Percentiles rank a stretch among this genome's conserved stretches.
phyloP scores from a whole-genome alignment of 2,888 invertebrate species.

The Conops quadrifasciatus region DNA sequence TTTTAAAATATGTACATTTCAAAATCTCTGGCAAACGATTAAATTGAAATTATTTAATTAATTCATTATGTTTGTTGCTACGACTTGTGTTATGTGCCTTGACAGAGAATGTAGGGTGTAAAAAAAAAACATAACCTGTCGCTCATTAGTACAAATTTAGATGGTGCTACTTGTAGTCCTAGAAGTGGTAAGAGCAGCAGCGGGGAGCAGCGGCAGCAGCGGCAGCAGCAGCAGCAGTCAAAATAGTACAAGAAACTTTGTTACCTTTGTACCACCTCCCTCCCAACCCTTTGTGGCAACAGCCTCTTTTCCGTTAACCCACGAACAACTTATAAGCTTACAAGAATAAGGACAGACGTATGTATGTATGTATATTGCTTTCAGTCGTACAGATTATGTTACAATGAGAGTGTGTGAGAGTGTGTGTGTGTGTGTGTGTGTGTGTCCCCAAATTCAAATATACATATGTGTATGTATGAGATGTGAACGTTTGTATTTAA shows the following conservation, averaged over 20 bases:
- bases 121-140: constrained; percentile 38
- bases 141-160: constrained; percentile 62
- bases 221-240: constrained; percentile 25
- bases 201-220: neutral
- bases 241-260: constrained; percentile 18
- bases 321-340: neutral
- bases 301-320: too few relatives aligned
- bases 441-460: neutral
- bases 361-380: constrained; percentile 1
- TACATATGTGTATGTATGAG: too few relatives aligned
- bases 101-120: neutral
- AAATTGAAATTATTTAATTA: too few relatives aligned
- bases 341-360: constrained; percentile 14
- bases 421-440: constrained; percentile 10
- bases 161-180: constrained; percentile 45
- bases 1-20: too few relatives aligned
- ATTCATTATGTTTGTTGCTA: too few relatives aligned
- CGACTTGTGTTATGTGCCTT: too few relatives aligned
- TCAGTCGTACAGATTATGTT: neutral
- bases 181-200: constrained; percentile 29
- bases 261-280: neutral
- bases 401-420: constrained; percentile 1
- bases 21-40: too few relatives aligned
- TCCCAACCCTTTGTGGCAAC: too few relatives aligned
- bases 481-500: too few relatives aligned